phyloP scores from a whole-genome alignment of 2,888 invertebrate species.

The Phengaris alcon region DNA sequence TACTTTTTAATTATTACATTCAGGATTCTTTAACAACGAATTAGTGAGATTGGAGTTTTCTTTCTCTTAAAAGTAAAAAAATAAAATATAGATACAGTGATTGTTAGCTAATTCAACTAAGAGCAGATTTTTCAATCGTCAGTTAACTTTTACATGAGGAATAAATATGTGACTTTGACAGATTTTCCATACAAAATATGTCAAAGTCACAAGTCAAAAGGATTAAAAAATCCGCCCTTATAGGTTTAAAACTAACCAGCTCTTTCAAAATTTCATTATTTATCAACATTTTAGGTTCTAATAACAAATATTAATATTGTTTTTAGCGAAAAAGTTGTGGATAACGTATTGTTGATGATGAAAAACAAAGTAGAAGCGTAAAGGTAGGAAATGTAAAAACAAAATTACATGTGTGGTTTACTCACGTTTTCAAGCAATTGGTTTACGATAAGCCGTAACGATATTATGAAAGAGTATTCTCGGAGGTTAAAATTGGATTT shows the following conservation, averaged over 20 bases:
- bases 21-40: background rate
- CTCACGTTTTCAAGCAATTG: conserved; percentile 30
- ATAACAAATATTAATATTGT: background rate
- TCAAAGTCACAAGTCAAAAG: no score
- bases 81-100: background rate
- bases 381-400: background rate
- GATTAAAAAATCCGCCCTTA: no score
- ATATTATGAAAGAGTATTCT: background rate
- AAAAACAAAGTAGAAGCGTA: background rate
- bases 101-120: background rate
- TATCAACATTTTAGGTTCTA: background rate
- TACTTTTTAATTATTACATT: background rate
- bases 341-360: background rate
- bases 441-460: conserved; percentile 28
- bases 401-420: background rate
- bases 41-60: background rate
- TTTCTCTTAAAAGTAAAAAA: background rate
- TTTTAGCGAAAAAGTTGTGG: no score
- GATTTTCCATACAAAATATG: no score
- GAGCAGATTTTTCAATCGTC: no score
- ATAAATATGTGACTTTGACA: no score
- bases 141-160: no score
- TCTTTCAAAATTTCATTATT: background rate
- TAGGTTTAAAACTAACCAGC: background rate
- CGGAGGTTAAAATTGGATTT: background rate